Conservation (phyloP, 2,113 vertebrate species). For the Paratilapia polleni region DNA sequence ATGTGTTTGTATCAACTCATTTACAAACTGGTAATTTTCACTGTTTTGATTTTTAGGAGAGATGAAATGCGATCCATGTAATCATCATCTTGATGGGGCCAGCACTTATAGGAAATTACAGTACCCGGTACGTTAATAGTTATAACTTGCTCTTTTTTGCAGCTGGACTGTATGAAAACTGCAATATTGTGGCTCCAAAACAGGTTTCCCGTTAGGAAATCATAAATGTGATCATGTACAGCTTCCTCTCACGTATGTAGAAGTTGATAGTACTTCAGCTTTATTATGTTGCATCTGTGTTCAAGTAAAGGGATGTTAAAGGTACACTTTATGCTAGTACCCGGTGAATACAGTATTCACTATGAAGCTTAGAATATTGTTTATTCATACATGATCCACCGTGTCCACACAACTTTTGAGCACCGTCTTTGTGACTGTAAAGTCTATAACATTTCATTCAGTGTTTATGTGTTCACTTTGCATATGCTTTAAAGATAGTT, state of each 20-base stretch:
- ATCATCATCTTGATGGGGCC: constrained; percentile 68
- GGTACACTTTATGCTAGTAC: not conserved
- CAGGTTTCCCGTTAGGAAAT: not conserved
- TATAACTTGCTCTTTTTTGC: not conserved
- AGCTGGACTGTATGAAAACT: not conserved
- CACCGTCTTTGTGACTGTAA: not conserved
- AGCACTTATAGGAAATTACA: constrained; percentile 68
- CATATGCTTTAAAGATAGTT: not conserved
- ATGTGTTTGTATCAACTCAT: not conserved
- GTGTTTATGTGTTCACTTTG: not conserved
- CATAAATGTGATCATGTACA: not conserved
- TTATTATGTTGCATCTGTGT: constrained; percentile 10
- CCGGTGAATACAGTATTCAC: not conserved
- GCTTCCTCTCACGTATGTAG: constrained; percentile 37
- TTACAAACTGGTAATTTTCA: constrained; percentile 7
- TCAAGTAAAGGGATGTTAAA: not conserved
- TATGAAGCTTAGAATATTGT: not conserved
- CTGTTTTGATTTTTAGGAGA: constrained; percentile 69
- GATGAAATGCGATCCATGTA: constrained; percentile 75
- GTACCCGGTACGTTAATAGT: constrained; percentile 70
- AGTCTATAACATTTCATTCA: too few relatives aligned
- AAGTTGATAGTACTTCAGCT: constrained; percentile 27
- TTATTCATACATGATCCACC: not conserved
- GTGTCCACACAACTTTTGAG: not conserved
- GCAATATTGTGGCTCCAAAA: not conserved